Evolutionary conservation across 23 tunicate species (phyloP).

Genomic region (Corella eumyota): DNA sequence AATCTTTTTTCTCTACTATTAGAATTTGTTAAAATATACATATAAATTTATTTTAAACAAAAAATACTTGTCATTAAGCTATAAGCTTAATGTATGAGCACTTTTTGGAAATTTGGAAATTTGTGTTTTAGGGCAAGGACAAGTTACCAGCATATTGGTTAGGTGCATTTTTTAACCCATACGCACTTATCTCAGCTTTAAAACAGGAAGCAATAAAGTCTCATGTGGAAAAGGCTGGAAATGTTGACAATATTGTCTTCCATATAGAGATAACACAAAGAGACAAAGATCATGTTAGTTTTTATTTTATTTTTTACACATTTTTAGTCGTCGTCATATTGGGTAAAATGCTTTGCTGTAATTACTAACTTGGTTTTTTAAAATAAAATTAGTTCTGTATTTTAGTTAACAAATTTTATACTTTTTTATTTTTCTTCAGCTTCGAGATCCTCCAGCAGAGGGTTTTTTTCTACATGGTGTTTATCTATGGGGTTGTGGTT

Average conservation of each 20-base stretch:
- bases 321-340: too few species aligned
- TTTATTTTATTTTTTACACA: too few species aligned
- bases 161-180: slow-evolving; percentile 75
- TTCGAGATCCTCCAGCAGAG: slow-evolving; percentile 89
- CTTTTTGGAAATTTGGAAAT: too few species aligned
- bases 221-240: slow-evolving; percentile 71
- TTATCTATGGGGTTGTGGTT: slow-evolving; percentile 74
- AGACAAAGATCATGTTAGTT: slow-evolving; percentile 90
- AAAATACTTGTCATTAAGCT: too few species aligned
- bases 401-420: too few species aligned
- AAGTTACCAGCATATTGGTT: slow-evolving; percentile 84
- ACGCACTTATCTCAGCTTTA: slow-evolving; percentile 44
- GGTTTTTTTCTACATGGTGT: slow-evolving; percentile 87
- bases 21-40: too few species aligned
- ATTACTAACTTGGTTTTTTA: not conserved
- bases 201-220: slow-evolving; percentile 72
- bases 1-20: too few species aligned
- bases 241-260: slow-evolving; percentile 67
- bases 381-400: not conserved
- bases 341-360: too few species aligned
- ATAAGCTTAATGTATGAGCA: too few species aligned
- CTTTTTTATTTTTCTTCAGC: slow-evolving; percentile 17
- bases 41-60: too few species aligned
- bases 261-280: slow-evolving; percentile 81
- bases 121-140: slow-evolving; percentile 68